Evolutionary conservation across 2,888 invertebrate genomes (phyloP).

Genomic region (Chrysolina haemoptera): DNA sequence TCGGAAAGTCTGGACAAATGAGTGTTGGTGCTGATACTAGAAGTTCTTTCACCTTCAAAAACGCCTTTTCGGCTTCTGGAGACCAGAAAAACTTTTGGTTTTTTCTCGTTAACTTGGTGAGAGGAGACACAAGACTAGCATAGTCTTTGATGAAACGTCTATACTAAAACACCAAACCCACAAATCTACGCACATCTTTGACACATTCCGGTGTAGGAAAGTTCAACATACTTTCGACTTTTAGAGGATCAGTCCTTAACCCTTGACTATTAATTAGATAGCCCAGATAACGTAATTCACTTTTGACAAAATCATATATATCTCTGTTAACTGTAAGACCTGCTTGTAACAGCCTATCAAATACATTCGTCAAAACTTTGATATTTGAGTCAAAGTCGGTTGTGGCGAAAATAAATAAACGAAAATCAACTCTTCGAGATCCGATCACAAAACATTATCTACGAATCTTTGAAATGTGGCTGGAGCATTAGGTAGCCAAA

Average conservation of each 20-base stretch:
- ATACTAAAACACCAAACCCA: constrained; percentile 51
- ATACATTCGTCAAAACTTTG: too few relatives aligned
- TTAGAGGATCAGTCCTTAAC: constrained; percentile 29
- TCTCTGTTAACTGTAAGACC: background rate
- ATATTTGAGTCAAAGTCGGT: too few relatives aligned
- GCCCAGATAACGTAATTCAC: too few relatives aligned
- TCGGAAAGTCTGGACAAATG: constrained; percentile 43
- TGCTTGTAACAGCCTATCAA: too few relatives aligned
- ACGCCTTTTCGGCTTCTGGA: too few relatives aligned
- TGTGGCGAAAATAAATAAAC: too few relatives aligned
- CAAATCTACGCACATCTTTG: constrained; percentile 24
- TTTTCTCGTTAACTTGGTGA: constrained; percentile 40
- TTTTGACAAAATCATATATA: too few relatives aligned
- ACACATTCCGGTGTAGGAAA: constrained; percentile 19
- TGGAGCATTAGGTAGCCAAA: background rate
- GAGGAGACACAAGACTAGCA: constrained; percentile 39
- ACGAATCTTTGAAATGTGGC: background rate
- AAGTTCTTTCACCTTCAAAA: too few relatives aligned
- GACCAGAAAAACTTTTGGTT: constrained; percentile 13
- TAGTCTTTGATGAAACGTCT: constrained; percentile 50
- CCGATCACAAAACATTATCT: too few relatives aligned
- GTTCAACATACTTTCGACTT: constrained; percentile 27
- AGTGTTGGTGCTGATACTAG: background rate
- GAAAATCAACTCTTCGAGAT: too few relatives aligned
- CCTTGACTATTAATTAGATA: constrained; percentile 42